Conservation (phyloP, 2,113 vertebrate species). For the Haemorhous mexicanus region DNA sequence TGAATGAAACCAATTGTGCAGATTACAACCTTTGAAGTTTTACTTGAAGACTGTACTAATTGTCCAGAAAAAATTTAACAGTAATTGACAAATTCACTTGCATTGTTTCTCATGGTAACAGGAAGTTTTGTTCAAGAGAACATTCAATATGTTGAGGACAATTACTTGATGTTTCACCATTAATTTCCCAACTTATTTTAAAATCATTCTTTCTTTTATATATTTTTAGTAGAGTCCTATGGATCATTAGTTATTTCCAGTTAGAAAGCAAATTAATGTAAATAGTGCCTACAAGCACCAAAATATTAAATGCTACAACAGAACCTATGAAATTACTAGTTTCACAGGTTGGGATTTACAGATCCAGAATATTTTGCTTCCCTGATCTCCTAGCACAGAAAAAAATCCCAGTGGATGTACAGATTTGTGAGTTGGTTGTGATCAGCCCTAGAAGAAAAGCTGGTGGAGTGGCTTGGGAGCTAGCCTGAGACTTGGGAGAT, state of each 20-base stretch:
- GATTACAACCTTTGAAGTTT: conserved; percentile 12
- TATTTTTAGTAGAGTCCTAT: not conserved
- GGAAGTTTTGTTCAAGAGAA: not conserved
- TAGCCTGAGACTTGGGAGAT: not conserved
- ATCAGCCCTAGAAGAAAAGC: not conserved
- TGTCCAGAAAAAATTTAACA: conserved; percentile 3
- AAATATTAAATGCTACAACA: not conserved
- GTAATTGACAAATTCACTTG: not conserved
- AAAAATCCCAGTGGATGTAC: not conserved
- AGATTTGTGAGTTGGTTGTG: not conserved
- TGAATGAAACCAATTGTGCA: not conserved
- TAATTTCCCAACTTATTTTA: not conserved
- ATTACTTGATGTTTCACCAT: not conserved
- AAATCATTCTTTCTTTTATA: not conserved
- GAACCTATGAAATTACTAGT: not conserved
- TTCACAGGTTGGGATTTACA: not conserved
- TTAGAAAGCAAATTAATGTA: not conserved
- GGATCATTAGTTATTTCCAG: not conserved
- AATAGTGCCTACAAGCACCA: not conserved
- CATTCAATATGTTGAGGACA: not conserved
- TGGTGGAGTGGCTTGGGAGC: not conserved
- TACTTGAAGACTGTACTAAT: not conserved
- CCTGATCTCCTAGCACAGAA: not conserved
- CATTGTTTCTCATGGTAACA: not conserved
- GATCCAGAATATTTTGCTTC: not conserved